Conservation (phyloP, 2,113 vertebrate genomes). For the Chaenogobius annularis region DNA sequence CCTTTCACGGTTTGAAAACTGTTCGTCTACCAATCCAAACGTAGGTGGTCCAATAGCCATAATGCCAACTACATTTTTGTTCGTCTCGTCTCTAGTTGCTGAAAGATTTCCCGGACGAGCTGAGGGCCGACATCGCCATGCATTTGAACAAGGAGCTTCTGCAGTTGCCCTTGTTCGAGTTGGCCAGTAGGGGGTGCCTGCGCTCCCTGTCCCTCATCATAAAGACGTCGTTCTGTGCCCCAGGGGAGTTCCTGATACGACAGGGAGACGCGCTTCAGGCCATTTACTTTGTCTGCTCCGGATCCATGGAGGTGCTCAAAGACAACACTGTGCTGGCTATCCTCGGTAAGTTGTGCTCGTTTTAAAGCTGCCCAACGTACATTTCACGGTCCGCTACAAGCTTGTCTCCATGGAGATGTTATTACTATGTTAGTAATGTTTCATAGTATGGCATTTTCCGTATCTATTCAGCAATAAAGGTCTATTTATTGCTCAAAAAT, state of each 20-base stretch:
- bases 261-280: conserved; percentile 80
- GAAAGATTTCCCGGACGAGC: conserved; percentile 80
- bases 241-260: conserved; percentile 79
- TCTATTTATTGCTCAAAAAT: no score
- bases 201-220: conserved; percentile 80
- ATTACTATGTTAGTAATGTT: no score
- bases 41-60: no score
- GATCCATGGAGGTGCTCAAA: conserved; percentile 81
- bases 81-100: conserved; percentile 56
- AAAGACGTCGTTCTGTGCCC: conserved; percentile 79
- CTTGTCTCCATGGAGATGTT: background rate
- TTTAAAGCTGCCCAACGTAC: background rate
- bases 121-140: conserved; percentile 80
- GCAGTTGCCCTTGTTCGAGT: conserved; percentile 78
- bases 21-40: no score
- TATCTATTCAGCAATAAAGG: no score
- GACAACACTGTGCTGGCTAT: conserved; percentile 79
- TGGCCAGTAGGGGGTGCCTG: conserved; percentile 78
- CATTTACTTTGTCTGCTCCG: conserved; percentile 80
- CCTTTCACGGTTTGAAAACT: no score
- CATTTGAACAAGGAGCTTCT: conserved; percentile 79
- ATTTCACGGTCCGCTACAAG: background rate
- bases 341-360: conserved; percentile 53
- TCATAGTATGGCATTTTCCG: no score
- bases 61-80: background rate